Base-by-base conservation (phyloP, 1,140 invertebrate genomes). In the Contarinia nasturtii region DNA sequence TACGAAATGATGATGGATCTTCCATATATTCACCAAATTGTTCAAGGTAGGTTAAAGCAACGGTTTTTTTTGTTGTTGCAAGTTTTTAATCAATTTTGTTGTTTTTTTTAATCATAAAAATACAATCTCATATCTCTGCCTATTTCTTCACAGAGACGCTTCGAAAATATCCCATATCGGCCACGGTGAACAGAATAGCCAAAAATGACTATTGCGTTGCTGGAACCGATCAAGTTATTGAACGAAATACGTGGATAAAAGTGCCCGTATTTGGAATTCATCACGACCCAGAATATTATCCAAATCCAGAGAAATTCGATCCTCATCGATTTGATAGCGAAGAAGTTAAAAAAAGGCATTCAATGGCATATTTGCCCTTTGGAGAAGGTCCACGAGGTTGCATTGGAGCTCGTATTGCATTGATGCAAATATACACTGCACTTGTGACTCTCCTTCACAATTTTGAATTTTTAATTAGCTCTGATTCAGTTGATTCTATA, bases 371-470 rank as follows among this genome's bases (percentile, higher is more conserved):
- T 53, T 51, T 75, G 46, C 68, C 74, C 0, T 78, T 78, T 57
- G 74, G 75, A 18, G 55, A 56, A n/a, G 75, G 75, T 15, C 64
- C 65, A 4, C 56, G 72, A 33, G 72, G 69, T 53, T 75, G 73
- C 52, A 71, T 75, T 51, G 74, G 70, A 65, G 56, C 51, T 48
- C 48, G 65, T 17, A 68, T 68, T 53, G 67, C 57, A 3, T 27
- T 55, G 7, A 60, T 61, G 38, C 65, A 68, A 59, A 56, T 62
- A 0, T 67, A 66, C 57, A 49, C 63, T 37, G 65, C 64, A 18
- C 44, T 69, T 1, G 53, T 60, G 2, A 51, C 57, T 45, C 56
- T 68, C n/a, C 41, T 70, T 7, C 50, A 55, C 14, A 63, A 67
- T 40, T 40, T 40, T 14, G 37, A 40, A 40, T 4, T 40, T 40